Conservation (phyloP, 2,113 vertebrate genomes). For the Furnarius figulus region DNA sequence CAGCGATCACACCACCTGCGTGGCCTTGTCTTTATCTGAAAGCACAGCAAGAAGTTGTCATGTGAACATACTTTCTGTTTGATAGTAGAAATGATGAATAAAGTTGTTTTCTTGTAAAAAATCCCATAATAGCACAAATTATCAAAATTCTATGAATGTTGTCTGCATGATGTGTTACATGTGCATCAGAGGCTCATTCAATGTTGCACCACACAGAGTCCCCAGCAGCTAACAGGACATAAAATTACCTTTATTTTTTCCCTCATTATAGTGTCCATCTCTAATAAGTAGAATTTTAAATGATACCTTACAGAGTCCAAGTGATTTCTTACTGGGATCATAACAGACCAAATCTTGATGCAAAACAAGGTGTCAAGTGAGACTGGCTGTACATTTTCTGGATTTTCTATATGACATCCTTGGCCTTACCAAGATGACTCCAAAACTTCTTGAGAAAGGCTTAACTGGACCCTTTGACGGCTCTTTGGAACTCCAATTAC, state of each 20-base stretch:
- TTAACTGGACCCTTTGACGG: not conserved
- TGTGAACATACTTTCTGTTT: not conserved
- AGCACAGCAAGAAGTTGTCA: not conserved
- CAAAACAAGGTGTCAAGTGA: not conserved
- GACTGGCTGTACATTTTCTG: not conserved
- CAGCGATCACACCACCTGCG: accelerated
- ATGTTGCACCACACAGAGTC: not conserved
- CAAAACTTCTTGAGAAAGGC: not conserved
- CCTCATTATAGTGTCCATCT: not conserved
- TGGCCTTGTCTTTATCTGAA: not conserved
- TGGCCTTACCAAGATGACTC: not conserved
- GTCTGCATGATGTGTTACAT: not conserved
- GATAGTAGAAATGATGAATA: not conserved
- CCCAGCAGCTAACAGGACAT: not conserved
- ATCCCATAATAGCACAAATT: not conserved
- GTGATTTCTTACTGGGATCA: not conserved
- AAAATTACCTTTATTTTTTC: not conserved
- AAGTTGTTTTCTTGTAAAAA: not conserved
- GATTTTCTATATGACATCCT: not conserved
- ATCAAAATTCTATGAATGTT: not conserved
- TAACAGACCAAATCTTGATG: not conserved
- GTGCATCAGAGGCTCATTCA: not conserved
- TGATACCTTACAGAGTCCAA: not conserved
- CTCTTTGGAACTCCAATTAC: not conserved
- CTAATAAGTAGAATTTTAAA: not conserved